phyloP scores from a whole-genome alignment of 2,113 vertebrate species.

The rabbit (Oryctolagus cuniculus) region DNA sequence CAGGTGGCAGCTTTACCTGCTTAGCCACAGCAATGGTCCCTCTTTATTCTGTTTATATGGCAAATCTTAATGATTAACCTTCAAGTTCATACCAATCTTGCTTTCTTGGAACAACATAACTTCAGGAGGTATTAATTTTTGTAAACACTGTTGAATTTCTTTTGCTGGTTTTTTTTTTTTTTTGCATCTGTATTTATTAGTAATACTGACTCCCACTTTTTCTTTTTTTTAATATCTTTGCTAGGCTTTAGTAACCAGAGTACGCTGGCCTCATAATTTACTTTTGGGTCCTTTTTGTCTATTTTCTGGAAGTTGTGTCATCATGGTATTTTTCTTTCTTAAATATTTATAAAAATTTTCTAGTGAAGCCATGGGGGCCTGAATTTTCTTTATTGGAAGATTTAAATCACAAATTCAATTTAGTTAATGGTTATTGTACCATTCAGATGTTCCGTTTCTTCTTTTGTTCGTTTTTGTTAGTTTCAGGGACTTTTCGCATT shows the following conservation, averaged over 20 bases:
- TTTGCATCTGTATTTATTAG: constrained; percentile 14
- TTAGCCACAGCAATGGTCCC: too few relatives aligned
- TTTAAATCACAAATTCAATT: constrained; percentile 54
- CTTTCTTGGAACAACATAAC: constrained; percentile 23
- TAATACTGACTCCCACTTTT: not conserved
- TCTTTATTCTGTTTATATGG: not conserved
- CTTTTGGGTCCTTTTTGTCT: constrained; percentile 1
- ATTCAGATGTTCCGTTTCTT: not conserved
- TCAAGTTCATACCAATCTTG: not conserved
- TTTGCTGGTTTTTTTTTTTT: constrained; percentile 46
- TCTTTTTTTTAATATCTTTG: not conserved
- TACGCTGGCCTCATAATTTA: not conserved
- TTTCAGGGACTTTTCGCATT: not conserved
- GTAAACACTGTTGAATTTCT: not conserved
- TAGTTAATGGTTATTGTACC: not conserved
- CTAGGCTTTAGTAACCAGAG: not conserved
- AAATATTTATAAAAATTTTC: constrained; percentile 45
- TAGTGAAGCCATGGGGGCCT: constrained; percentile 21
- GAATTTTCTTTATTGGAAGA: constrained; percentile 50
- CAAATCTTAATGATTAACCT: not conserved
- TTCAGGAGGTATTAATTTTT: not conserved
- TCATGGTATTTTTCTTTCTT: constrained; percentile 1
- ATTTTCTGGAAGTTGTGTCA: not conserved
- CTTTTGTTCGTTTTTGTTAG: not conserved
- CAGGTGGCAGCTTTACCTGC: too few relatives aligned